A percentile compares a stretch with the other conserved stretches of the same genome.
These are phyloP conservation scores for Neolamprologus caudopunctatus DNA, from an alignment of 2,113 vertebrate species.

Conservation along the genomic window DNA sequence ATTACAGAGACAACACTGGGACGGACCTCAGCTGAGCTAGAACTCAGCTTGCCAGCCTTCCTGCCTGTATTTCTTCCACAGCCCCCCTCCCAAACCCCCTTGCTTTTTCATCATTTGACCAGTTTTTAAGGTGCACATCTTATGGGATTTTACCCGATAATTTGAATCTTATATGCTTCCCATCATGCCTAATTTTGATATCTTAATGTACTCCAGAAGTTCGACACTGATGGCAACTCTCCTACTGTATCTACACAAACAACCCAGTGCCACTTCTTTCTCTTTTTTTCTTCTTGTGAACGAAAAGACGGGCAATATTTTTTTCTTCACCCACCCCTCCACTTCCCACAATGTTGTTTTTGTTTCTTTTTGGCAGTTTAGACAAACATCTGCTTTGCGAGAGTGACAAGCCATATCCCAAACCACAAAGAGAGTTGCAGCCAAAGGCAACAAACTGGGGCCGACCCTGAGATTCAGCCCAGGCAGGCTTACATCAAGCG, in stretches of 20 bases:
- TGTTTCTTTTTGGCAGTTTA: constrained; percentile 97
- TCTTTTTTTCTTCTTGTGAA: constrained; percentile 60
- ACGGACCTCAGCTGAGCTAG: constrained; percentile 33
- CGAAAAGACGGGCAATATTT: constrained; percentile 57
- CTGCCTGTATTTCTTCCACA: constrained; percentile 52
- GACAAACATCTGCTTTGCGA: constrained; percentile 98
- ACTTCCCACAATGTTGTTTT: constrained; percentile 93
- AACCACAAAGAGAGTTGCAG: constrained; percentile 83
- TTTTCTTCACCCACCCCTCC: constrained; percentile 33
- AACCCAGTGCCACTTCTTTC: constrained; percentile 16
- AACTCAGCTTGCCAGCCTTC: constrained; percentile 21
- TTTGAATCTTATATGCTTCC: not conserved
- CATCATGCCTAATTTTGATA: not conserved
- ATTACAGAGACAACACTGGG: constrained; percentile 62
- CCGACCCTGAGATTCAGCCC: constrained; percentile 87
- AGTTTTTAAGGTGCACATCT: not conserved
- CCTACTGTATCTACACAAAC: not conserved
- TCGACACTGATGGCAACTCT: not conserved
- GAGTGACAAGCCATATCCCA: constrained; percentile 96
- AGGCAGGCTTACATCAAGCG: constrained; percentile 94
- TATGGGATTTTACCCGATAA: not conserved
- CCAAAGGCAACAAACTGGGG: constrained; percentile 97
- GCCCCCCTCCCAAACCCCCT: rapidly evolving
- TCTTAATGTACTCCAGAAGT: not conserved
- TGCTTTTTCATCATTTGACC: not conserved